phyloP scores from a whole-genome alignment of 2,888 invertebrate genomes.

The Morpho helenor region DNA sequence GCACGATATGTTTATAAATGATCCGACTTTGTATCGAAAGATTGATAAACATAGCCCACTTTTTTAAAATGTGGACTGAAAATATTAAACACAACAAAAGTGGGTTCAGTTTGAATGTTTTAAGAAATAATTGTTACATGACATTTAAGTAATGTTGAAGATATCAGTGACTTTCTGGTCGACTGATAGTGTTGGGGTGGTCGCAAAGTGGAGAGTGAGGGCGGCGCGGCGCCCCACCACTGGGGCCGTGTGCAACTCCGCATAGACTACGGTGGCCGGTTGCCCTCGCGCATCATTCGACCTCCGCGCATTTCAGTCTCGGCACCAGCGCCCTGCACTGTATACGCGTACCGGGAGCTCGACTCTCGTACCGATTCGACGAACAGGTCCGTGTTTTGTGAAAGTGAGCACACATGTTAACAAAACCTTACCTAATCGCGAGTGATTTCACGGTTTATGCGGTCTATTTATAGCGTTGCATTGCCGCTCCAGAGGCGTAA shows the following conservation, averaged over 20 bases:
- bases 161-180: not conserved
- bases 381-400: constrained; percentile 75
- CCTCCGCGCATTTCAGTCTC: constrained; percentile 75
- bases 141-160: not conserved
- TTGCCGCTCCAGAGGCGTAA: constrained; percentile 67
- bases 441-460: constrained; percentile 63
- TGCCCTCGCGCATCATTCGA: constrained; percentile 76
- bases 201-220: constrained; percentile 36
- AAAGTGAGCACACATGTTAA: constrained; percentile 57
- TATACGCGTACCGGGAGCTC: constrained; percentile 72
- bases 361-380: constrained; percentile 76
- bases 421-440: constrained; percentile 50
- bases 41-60: too few species aligned
- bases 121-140: too few species aligned
- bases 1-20: too few species aligned
- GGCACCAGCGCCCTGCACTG: constrained; percentile 69
- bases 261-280: constrained; percentile 72
- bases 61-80: too few species aligned
- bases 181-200: constrained; percentile 8
- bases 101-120: too few species aligned
- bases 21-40: too few species aligned
- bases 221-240: constrained; percentile 59
- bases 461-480: constrained; percentile 71
- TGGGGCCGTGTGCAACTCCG: constrained; percentile 77
- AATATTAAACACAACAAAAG: too few species aligned